Percentiles rank a stretch among this genome's conserved stretches.
Conservation (phyloP, 1,140 invertebrate genomes). For the Helicorthomorpha holstii region DNA sequence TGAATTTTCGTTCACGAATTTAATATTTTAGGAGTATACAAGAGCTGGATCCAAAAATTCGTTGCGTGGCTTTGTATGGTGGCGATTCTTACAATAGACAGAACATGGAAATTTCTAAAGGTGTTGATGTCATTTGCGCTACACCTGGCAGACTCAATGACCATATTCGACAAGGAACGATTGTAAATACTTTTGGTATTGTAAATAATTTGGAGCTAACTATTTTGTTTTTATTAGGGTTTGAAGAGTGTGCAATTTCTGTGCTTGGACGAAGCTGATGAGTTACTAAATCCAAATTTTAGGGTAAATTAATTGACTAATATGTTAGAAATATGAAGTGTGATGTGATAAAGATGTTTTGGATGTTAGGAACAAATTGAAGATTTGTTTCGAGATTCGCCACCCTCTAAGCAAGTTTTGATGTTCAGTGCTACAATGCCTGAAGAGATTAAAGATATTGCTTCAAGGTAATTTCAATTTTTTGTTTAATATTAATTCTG, state of each 20-base stretch:
- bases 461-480: not conserved
- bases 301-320: slow-evolving; percentile 4
- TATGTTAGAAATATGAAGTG: too few species aligned
- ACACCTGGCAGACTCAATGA: slow-evolving; percentile 9
- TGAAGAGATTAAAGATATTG: not conserved
- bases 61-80: slow-evolving; percentile 5
- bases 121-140: slow-evolving; percentile 8
- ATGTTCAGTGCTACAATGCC: slow-evolving; percentile 1
- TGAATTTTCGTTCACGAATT: too few species aligned
- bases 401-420: not conserved
- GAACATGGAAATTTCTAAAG: not conserved
- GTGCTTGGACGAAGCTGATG: slow-evolving; percentile 9
- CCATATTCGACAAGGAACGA: slow-evolving; percentile 2
- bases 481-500: too few species aligned
- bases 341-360: not conserved
- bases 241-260: slow-evolving; percentile 1
- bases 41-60: slow-evolving; percentile 4
- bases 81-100: not conserved
- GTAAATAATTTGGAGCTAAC: not conserved
- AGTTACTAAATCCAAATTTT: slow-evolving; percentile 8
- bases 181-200: slow-evolving; percentile 2
- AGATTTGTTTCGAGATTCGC: not conserved
- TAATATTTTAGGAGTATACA: slow-evolving; percentile 4
- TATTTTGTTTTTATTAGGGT: slow-evolving; percentile 1
- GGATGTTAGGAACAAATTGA: not conserved